Percentiles rank a stretch among this genome's conserved stretches.
Conservation (phyloP, 2,113 vertebrate species). For the Laticauda colubrina region DNA sequence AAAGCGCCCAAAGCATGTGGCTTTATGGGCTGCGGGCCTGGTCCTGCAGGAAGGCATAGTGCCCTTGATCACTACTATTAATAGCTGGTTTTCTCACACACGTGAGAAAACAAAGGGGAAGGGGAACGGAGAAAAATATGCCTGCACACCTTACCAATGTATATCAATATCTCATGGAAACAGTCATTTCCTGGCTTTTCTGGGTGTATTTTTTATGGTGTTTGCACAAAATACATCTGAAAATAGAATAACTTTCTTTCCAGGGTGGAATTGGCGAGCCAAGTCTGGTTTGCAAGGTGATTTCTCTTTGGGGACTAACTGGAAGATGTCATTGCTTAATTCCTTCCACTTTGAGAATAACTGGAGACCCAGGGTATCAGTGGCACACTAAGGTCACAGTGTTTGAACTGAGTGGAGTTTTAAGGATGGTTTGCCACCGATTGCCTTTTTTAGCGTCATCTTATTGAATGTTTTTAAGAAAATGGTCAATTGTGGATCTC, state of each 20-base stretch:
- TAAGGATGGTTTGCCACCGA: not conserved
- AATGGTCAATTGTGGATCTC: not conserved
- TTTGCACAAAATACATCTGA: not conserved
- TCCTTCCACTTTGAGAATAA: not conserved
- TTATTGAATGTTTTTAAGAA: not conserved
- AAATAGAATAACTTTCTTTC: not conserved
- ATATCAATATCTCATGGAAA: not conserved
- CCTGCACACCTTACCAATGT: not conserved
- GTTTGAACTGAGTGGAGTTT: not conserved
- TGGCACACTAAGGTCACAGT: not conserved
- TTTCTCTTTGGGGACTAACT: not conserved
- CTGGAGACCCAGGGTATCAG: not conserved
- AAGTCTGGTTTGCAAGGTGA: not conserved
- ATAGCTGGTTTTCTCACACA: not conserved
- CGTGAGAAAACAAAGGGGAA: not conserved
- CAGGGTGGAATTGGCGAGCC: not conserved
- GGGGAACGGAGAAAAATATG: not conserved
- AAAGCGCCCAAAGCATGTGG: not conserved
- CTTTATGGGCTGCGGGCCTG: constrained; percentile 11
- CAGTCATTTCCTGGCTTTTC: not conserved
- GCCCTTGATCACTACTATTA: not conserved
- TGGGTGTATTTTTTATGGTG: not conserved
- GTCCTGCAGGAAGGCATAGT: constrained; percentile 6
- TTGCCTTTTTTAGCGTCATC: not conserved
- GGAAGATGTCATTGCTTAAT: not conserved